Conservation (phyloP, 2,888 invertebrate species). For the Cephus runcator region DNA sequence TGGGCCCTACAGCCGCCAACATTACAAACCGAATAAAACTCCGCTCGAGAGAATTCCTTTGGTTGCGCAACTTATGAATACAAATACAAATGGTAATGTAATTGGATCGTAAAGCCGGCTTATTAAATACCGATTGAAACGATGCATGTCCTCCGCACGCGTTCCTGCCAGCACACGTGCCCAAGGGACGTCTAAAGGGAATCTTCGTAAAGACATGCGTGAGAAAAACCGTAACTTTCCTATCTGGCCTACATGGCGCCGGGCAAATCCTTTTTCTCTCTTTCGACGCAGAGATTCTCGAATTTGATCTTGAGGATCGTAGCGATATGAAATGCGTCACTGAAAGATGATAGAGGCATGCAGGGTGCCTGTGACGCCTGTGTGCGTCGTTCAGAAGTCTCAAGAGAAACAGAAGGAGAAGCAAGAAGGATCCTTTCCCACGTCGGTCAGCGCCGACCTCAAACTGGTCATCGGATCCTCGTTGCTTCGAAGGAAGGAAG, state of each 20-base stretch:
- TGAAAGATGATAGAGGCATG: no score
- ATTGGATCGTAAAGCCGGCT: conserved; percentile 15
- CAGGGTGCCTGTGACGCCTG: neutral
- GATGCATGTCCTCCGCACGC: no score
- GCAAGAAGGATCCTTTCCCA: conserved; percentile 58
- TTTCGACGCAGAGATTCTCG: no score
- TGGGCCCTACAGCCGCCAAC: conserved; percentile 13
- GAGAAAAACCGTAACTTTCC: no score
- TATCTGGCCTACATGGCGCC: no score
- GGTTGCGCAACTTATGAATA: conserved; percentile 20
- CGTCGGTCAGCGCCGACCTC: conserved; percentile 63
- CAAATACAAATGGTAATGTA: conserved; percentile 13
- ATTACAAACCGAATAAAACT: neutral
- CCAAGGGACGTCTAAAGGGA: no score
- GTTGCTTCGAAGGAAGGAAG: conserved; percentile 59
- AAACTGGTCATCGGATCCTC: conserved; percentile 63
- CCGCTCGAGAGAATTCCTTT: neutral
- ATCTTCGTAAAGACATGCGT: no score
- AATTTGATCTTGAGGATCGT: no score
- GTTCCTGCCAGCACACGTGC: no score
- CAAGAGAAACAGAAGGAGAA: neutral
- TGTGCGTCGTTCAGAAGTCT: neutral
- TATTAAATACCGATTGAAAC: conserved; percentile 5
- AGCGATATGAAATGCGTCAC: no score
- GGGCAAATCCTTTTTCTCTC: no score